Conservation (phyloP, 1,140 invertebrate genomes). For the Zaprionus davidi region DNA sequence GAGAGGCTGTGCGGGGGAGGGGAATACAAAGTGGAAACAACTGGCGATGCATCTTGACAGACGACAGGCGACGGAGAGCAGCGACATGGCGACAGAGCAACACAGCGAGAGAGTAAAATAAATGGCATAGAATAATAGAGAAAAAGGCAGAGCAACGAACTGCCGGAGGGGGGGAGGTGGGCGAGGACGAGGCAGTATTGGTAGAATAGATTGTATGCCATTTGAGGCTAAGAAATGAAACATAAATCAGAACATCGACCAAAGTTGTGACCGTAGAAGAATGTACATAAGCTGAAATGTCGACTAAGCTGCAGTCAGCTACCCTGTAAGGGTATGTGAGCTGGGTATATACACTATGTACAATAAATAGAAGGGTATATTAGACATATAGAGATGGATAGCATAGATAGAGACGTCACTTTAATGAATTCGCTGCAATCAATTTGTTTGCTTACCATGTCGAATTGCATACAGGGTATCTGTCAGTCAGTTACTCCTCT, state of each 20-base stretch:
- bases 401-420: too few relatives aligned
- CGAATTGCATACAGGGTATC: not conserved
- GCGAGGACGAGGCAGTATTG: not conserved
- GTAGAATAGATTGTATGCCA: conserved; percentile 26
- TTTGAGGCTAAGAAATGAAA: conserved; percentile 18
- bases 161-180: not conserved
- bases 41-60: conserved; percentile 65
- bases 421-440: too few relatives aligned
- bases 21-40: conserved; percentile 52
- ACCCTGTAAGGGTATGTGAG: not conserved
- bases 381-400: not conserved
- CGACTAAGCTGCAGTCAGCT: conserved; percentile 16
- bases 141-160: conserved; percentile 25
- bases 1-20: not conserved
- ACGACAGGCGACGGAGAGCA: conserved; percentile 17
- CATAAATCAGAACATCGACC: conserved; percentile 37
- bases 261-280: conserved; percentile 6
- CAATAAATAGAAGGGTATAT: not conserved
- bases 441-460: too few relatives aligned
- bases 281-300: conserved; percentile 16
- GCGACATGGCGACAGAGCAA: not conserved
- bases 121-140: conserved; percentile 37
- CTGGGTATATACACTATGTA: not conserved
- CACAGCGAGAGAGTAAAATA: conserved; percentile 23
- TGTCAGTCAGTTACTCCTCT: not conserved